These are phyloP conservation scores for Caenorhabditis briggsae DNA, from an alignment of 1,140 invertebrate species.

Conservation along the genomic window DNA sequence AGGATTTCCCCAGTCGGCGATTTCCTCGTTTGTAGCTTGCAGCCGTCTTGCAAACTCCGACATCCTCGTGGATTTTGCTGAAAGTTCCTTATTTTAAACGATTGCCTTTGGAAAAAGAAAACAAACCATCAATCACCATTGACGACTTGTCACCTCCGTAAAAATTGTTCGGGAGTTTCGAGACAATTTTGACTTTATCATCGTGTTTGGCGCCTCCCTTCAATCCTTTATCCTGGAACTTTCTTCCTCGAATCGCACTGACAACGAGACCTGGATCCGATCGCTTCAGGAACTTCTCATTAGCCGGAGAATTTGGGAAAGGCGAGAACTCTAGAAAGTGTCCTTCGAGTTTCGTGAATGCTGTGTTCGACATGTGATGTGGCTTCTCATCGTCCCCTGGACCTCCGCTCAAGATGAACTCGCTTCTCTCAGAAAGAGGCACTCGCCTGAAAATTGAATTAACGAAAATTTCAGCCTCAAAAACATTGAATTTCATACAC, in stretches of 20 bases:
- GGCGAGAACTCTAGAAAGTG: constrained; percentile 28
- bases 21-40: not conserved
- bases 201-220: constrained; percentile 4
- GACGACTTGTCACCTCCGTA: constrained; percentile 18
- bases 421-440: constrained; percentile 12
- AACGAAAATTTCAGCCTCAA: not conserved
- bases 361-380: not conserved
- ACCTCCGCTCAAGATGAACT: constrained; percentile 17
- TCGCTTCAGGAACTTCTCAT: constrained; percentile 26
- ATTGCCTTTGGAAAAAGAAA: not conserved
- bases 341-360: constrained; percentile 4
- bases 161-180: not conserved
- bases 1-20: constrained; percentile 33
- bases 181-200: constrained; percentile 8
- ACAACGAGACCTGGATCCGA: not conserved
- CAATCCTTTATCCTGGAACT: constrained; percentile 26
- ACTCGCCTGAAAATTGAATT: not conserved
- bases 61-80: constrained; percentile 17
- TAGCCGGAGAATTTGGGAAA: not conserved
- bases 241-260: not conserved
- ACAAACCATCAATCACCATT: constrained; percentile 19
- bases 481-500: not conserved
- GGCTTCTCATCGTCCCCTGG: constrained; percentile 13
- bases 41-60: not conserved
- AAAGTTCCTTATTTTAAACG: not conserved